Percentiles rank a stretch among this genome's conserved stretches.
Conservation (phyloP, 2,797 vertebrate genomes). For the Channa striata region DNA sequence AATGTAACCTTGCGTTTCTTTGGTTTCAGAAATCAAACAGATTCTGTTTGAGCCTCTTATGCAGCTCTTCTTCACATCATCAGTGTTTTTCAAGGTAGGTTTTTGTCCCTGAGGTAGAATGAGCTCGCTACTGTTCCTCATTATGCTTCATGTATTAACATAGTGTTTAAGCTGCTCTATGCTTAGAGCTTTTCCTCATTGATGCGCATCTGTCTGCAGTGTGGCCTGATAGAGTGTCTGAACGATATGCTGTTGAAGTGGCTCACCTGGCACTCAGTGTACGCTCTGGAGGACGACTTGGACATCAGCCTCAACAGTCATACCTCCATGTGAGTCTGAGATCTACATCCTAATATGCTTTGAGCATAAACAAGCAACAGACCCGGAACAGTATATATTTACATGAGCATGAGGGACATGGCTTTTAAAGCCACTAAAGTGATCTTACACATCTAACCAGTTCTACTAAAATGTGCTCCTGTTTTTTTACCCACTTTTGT, state of each 20-base stretch:
- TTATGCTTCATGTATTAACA: not conserved
- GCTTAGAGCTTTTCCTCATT: constrained; percentile 3
- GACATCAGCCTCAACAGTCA: constrained; percentile 85
- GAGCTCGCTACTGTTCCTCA: not conserved
- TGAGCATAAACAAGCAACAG: constrained; percentile 37
- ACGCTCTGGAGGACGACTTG: constrained; percentile 78
- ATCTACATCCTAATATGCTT: constrained; percentile 25
- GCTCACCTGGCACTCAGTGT: constrained; percentile 87
- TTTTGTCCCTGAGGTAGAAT: constrained; percentile 2
- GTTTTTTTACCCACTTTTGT: no score
- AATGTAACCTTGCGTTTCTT: constrained; percentile 46
- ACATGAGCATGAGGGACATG: constrained; percentile 8
- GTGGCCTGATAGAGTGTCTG: constrained; percentile 91
- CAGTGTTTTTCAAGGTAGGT: constrained; percentile 93
- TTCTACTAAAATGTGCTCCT: constrained; percentile 2
- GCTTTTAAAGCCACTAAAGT: constrained; percentile 18
- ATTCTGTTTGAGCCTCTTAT: constrained; percentile 88
- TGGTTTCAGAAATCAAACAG: constrained; percentile 83
- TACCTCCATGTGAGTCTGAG: constrained; percentile 80
- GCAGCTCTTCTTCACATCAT: constrained; percentile 93
- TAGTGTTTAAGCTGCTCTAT: constrained; percentile 13
- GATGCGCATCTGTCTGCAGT: constrained; percentile 80
- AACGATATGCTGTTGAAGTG: constrained; percentile 92
- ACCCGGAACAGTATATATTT: constrained; percentile 30
- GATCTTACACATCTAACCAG: constrained; percentile 12